A percentile compares a stretch with the other conserved stretches of the same genome.
These are phyloP conservation scores for Apus apus DNA, from an alignment of 2,113 vertebrate species.

Conservation along the genomic window DNA sequence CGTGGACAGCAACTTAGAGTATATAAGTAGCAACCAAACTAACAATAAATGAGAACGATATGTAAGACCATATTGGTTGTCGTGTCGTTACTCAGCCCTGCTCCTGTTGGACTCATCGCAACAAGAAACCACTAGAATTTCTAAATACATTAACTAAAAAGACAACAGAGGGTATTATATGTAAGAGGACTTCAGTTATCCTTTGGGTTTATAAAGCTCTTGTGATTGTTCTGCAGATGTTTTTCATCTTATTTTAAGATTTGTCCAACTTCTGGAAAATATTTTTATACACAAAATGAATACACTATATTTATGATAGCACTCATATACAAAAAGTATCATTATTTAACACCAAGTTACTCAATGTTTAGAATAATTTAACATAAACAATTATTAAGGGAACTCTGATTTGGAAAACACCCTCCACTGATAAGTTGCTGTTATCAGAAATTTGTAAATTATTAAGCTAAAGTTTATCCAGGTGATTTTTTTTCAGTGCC, in stretches of 20 bases:
- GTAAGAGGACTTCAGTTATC: background rate
- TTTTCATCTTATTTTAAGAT: background rate
- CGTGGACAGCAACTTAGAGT: too few species aligned
- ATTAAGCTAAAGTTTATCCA: background rate
- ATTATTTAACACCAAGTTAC: background rate
- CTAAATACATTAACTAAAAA: constrained; percentile 17
- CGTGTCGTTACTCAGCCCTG: too few species aligned
- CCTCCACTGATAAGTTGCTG: background rate
- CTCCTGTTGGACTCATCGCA: too few species aligned
- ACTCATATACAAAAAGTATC: background rate
- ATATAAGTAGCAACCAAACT: too few species aligned
- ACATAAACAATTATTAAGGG: background rate
- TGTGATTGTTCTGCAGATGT: background rate
- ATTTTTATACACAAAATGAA: background rate
- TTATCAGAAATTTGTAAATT: background rate
- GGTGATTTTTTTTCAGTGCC: background rate
- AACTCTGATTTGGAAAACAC: background rate
- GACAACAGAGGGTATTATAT: constrained; percentile 29
- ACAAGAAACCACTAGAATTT: background rate
- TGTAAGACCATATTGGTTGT: too few species aligned
- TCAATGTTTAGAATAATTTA: background rate
- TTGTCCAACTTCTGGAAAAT: background rate
- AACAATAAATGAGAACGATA: too few species aligned
- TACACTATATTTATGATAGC: background rate
- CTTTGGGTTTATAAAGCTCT: constrained; percentile 1